Conservation (phyloP, 1,140 invertebrate species). For the Drosophila cardini region DNA sequence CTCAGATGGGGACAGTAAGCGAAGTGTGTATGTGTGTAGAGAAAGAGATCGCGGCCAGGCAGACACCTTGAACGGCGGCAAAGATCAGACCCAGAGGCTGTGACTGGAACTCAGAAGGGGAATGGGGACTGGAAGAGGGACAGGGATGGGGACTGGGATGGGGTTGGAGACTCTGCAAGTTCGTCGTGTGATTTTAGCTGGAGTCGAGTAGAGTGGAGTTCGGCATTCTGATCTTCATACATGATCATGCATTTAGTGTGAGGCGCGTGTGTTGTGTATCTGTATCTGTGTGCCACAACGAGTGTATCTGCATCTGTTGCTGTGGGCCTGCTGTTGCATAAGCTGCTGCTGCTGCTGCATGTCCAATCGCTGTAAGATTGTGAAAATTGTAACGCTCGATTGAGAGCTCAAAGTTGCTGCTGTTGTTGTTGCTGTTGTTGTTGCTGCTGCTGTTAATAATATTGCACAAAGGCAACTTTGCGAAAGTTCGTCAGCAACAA, state of each 20-base stretch:
- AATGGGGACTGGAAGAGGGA: conserved; percentile 31
- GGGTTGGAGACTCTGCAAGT: conserved; percentile 10
- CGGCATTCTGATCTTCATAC: conserved; percentile 76
- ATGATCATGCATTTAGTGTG: conserved; percentile 65
- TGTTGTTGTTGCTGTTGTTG: conserved; percentile 23
- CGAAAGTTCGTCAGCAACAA: conserved; percentile 73
- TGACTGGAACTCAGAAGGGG: conserved; percentile 47
- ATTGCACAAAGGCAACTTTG: conserved; percentile 77
- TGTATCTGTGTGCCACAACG: conserved; percentile 22
- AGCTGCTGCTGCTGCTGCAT: conserved; percentile 56
- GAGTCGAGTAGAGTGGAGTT: conserved; percentile 31
- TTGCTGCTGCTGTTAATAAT: conserved; percentile 74
- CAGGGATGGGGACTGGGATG: conserved; percentile 32
- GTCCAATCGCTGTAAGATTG: conserved; percentile 79
- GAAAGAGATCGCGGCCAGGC: conserved; percentile 36
- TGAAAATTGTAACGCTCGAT: conserved; percentile 83
- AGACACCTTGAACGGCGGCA: conserved; percentile 81
- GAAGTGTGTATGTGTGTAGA: conserved; percentile 8
- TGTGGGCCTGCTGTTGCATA: conserved; percentile 57
- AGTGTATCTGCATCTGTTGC: conserved; percentile 68
- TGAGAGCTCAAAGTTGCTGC: conserved; percentile 75
- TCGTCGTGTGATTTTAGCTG: conserved; percentile 47
- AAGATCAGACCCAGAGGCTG: conserved; percentile 75
- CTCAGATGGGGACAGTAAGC: not conserved
- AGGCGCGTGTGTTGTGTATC: conserved; percentile 41